A percentile compares a stretch with the other conserved stretches of the same genome.
Evolutionary conservation across 2,797 vertebrate species (phyloP).

Genomic region (Graptemys geographica): DNA sequence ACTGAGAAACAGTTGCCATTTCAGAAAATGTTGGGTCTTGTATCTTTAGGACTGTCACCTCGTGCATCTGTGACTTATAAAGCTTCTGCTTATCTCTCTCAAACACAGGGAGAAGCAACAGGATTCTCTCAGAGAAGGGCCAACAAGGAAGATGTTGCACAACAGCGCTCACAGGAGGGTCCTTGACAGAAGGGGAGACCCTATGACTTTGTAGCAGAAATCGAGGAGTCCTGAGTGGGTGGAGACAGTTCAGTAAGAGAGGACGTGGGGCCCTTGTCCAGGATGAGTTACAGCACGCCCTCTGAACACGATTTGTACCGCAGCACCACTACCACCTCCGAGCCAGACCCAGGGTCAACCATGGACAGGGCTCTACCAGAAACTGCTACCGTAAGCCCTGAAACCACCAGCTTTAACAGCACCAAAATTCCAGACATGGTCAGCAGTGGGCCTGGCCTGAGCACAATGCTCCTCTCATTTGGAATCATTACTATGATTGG

Average conservation of each 20-base stretch:
- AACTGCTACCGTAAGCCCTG: constrained; percentile 71
- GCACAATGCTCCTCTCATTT: constrained; percentile 93
- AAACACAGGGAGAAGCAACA: not conserved
- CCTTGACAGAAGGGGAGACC: not conserved
- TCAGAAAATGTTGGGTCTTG: not conserved
- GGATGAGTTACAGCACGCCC: constrained; percentile 77
- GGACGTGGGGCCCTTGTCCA: constrained; percentile 28
- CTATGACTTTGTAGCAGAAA: constrained; percentile 25
- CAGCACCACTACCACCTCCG: constrained; percentile 38
- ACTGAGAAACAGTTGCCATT: not conserved
- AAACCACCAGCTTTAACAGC: constrained; percentile 89
- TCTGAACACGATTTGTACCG: constrained; percentile 61
- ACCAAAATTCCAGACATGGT: constrained; percentile 86
- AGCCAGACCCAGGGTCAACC: constrained; percentile 61
- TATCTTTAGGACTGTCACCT: not conserved
- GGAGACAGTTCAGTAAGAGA: constrained; percentile 5
- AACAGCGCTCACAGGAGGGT: not conserved
- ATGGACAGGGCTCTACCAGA: constrained; percentile 70
- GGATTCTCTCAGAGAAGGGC: not conserved
- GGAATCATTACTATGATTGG: constrained; percentile 96
- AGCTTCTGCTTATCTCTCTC: constrained; percentile 7
- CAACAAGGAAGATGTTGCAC: not conserved
- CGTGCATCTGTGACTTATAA: not conserved
- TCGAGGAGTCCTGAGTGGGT: not conserved
- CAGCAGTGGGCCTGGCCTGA: constrained; percentile 83